phyloP scores from a whole-genome alignment of 2,113 vertebrate species.

The Pterocles orientalis region DNA sequence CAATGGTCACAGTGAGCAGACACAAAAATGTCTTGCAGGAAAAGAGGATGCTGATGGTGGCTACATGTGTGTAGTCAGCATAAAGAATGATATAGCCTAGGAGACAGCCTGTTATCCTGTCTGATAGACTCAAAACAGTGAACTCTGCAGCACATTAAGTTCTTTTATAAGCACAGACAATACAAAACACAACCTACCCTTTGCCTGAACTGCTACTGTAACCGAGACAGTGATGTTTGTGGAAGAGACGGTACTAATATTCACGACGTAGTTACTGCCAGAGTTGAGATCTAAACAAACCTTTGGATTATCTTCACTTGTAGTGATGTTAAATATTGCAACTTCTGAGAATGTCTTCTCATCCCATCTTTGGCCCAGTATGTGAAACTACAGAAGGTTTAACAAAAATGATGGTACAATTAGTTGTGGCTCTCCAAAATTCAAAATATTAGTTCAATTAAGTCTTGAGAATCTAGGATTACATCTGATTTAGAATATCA shows the following conservation, averaged over 20 bases:
- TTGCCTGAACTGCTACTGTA: slow-evolving; percentile 41
- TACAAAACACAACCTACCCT: slow-evolving; percentile 36
- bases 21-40: not conserved
- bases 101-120: not conserved
- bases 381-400: slow-evolving; percentile 64
- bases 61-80: not conserved
- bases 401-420: not conserved
- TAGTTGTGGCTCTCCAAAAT: not conserved
- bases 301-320: slow-evolving; percentile 72
- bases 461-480: not conserved
- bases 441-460: not conserved
- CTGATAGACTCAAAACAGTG: not conserved
- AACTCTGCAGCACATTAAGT: not conserved
- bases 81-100: not conserved
- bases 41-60: not conserved
- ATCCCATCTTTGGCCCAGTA: slow-evolving; percentile 68
- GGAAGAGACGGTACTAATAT: slow-evolving; percentile 78
- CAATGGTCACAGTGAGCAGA: not conserved
- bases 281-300: slow-evolving; percentile 85
- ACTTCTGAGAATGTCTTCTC: slow-evolving; percentile 79
- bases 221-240: slow-evolving; percentile 15
- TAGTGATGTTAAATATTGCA: slow-evolving; percentile 73
- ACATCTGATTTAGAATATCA: not conserved
- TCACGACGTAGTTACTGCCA: slow-evolving; percentile 86
- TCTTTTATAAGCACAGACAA: not conserved